Conservation (phyloP, 2,113 vertebrate genomes). For the Aegotheles bennettii region DNA sequence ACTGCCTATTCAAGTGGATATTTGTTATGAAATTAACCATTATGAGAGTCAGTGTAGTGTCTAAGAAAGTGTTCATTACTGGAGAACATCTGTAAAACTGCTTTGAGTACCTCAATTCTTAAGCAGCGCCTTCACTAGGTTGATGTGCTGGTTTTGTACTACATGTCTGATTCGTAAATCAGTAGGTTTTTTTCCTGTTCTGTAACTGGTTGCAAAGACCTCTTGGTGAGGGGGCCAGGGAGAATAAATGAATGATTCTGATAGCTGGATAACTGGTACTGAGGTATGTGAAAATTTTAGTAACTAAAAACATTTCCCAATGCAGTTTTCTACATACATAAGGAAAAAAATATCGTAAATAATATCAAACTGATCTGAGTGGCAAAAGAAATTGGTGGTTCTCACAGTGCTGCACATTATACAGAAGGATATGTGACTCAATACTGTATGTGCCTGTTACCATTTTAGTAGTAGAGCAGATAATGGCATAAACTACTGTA, state of each 20-base stretch:
- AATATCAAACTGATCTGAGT: background rate
- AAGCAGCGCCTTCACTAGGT: background rate
- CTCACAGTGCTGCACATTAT: fast-evolving
- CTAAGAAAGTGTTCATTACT: background rate
- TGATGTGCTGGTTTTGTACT: background rate
- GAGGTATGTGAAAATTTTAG: background rate
- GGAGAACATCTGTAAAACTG: background rate
- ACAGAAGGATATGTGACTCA: background rate
- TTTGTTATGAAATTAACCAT: background rate
- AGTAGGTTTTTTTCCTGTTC: background rate
- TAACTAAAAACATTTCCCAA: background rate
- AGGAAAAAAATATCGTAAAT: background rate
- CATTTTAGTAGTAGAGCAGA: background rate
- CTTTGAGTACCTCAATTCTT: background rate
- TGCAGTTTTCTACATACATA: background rate
- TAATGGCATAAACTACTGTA: background rate
- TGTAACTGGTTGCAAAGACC: background rate
- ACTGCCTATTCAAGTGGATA: fast-evolving
- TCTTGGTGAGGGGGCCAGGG: fast-evolving
- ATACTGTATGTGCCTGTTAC: fast-evolving
- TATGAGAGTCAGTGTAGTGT: background rate
- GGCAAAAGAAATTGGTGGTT: background rate
- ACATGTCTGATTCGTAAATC: background rate
- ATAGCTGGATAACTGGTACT: background rate
- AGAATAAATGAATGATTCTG: background rate